Evolutionary conservation across 2,113 vertebrate species (phyloP), one percentile per base, ranked within the genome.

Genomic region (Forbesichthys agassizii): DNA sequence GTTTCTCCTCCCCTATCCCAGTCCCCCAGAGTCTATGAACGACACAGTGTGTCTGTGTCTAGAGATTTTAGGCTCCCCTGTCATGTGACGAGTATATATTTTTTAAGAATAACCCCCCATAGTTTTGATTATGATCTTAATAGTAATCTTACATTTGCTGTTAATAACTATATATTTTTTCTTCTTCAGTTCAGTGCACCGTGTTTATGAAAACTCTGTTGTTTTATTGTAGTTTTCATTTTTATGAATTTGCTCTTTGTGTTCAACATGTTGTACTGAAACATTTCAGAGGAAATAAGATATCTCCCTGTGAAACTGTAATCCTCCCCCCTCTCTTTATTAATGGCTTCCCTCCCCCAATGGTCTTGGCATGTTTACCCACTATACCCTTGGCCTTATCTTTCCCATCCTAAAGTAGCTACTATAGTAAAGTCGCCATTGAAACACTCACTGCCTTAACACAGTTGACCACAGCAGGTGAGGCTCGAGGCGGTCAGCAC

Each of bases 201-300:
- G 79, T 90, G 82, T 77, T 77, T 81, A 75, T 66, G 64, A 82
- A 86, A 83, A 56, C 73, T 64, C 58, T 74, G 81, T 59, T 73
- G 81, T 88, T 80, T 80, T 81, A 75, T 85, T 85, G 86, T 85
- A 89, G 84, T 79, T 49, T 89, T 86, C 14, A 75, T 83, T 83
- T 86, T 83, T 81, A 73, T 88, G 83, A 71, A 79, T 86, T 79
- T 84, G 74, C 80, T 89, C 63, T 88, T 78, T 83, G 87, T 92
- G 91, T 92, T 92, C 84, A 82, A 92, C 92, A 91, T 92, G 92
- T 92, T 93, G 90, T 93, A 92, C 84, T 89, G 89, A 93, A 88
- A 92, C 92, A 90, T 90, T 92, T 92, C 86, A 84, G 81, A 80
- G 80, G 81, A 80, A 83, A 80, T 70, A 73, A 69, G 61, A 86